Conservation (phyloP, 2,888 invertebrate genomes). For the Boloria selene region DNA sequence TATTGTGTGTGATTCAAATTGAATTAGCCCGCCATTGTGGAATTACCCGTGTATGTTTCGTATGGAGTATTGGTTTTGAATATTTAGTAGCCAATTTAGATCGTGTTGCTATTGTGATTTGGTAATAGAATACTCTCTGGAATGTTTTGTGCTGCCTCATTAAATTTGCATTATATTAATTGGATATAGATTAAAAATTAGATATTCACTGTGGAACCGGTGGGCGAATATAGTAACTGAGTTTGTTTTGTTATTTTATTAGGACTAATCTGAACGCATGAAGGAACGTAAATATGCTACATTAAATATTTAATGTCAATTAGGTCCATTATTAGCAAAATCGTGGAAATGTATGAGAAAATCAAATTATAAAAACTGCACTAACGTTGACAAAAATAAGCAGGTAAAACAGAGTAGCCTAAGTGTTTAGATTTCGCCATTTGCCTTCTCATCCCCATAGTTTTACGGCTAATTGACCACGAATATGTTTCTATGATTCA, state of each 20-base stretch:
- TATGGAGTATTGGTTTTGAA: conserved; percentile 72
- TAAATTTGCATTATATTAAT: conserved; percentile 39
- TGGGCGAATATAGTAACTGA: conserved; percentile 17
- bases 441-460: conserved; percentile 43
- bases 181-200: conserved; percentile 34
- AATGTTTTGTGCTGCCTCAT: conserved; percentile 39
- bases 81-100: conserved; percentile 77
- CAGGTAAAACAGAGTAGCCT: no score
- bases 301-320: not conserved
- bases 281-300: not conserved
- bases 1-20: conserved; percentile 79
- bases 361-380: no score
- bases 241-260: conserved; percentile 16
- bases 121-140: conserved; percentile 44
- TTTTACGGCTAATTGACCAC: conserved; percentile 63
- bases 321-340: no score
- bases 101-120: conserved; percentile 58
- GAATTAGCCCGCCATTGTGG: conserved; percentile 76
- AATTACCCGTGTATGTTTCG: conserved; percentile 70
- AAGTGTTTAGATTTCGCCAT: not conserved
- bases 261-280: conserved; percentile 5
- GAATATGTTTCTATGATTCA: conserved; percentile 55
- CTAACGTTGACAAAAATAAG: no score
- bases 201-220: conserved; percentile 42
- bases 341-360: no score